Percentiles rank a stretch among this genome's conserved stretches.
Conservation (phyloP, 2,888 invertebrate species). For the Ectemnius lituratus region DNA sequence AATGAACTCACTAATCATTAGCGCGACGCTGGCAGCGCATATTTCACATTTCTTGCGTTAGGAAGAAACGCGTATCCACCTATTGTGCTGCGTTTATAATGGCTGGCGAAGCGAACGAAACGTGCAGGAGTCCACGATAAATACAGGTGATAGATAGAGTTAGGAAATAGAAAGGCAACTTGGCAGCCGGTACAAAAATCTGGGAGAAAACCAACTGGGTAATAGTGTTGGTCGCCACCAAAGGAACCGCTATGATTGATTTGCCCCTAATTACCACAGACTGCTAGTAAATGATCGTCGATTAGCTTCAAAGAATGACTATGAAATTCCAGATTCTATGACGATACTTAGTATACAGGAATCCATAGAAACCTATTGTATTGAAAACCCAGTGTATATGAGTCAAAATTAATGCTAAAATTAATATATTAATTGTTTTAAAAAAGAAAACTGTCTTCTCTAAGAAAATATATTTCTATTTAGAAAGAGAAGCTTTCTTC, state of each 20-base stretch:
- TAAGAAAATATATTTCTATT: too few relatives aligned
- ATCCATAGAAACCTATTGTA: too few relatives aligned
- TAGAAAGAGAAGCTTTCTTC: too few relatives aligned
- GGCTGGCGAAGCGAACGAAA: background rate
- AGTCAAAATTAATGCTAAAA: too few relatives aligned
- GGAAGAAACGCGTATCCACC: conserved; percentile 4
- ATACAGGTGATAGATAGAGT: conserved; percentile 7
- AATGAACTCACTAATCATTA: conserved; percentile 1
- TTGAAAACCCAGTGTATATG: too few relatives aligned
- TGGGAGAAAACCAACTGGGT: background rate
- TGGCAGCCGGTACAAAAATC: background rate
- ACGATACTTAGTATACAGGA: too few relatives aligned
- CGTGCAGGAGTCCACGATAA: background rate
- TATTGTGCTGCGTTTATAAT: conserved; percentile 9
- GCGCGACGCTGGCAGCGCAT: background rate
- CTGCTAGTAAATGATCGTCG: conserved; percentile 27
- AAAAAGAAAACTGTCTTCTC: too few relatives aligned
- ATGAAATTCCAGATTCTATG: too few relatives aligned
- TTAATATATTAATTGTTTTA: too few relatives aligned
- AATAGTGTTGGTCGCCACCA: background rate
- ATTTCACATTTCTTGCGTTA: conserved; percentile 4
- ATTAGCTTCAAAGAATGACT: background rate
- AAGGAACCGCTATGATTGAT: conserved; percentile 26
- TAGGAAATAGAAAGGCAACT: background rate
- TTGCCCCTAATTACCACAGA: conserved; percentile 27